Evolutionary conservation across 2,797 vertebrate genomes (phyloP).

Genomic region (Darevskia mixta): DNA sequence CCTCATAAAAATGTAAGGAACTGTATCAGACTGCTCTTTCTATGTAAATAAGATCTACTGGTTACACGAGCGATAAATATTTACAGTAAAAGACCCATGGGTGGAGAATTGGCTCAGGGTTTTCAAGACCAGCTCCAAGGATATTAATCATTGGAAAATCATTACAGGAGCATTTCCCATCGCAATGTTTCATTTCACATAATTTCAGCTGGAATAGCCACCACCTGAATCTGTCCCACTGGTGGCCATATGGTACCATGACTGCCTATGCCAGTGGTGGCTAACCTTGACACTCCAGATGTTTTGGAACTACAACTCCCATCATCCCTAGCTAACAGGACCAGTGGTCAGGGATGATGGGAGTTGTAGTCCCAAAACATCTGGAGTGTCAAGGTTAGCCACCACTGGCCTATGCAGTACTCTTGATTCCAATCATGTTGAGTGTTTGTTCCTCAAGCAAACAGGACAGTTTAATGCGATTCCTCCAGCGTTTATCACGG

Average conservation of each 20-base stretch:
- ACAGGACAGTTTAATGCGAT: neutral
- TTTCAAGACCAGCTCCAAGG: neutral
- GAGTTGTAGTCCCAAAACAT: no score
- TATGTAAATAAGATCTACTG: neutral
- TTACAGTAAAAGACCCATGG: neutral
- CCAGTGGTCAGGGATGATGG: no score
- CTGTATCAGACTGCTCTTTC: neutral
- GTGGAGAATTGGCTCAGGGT: neutral
- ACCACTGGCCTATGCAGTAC: rapidly evolving
- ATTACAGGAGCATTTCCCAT: neutral
- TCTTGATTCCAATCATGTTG: neutral
- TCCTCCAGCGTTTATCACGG: neutral
- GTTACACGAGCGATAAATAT: neutral
- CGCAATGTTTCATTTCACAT: neutral
- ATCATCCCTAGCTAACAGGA: no score
- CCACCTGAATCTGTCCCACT: neutral
- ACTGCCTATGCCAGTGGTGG: no score
- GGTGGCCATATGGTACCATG: neutral
- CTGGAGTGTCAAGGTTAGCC: no score
- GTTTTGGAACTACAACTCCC: no score
- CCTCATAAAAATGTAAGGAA: slow-evolving; percentile 15
- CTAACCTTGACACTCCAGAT: no score
- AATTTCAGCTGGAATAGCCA: neutral
- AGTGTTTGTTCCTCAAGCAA: neutral
- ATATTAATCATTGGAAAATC: neutral